Evolutionary conservation across 2,888 invertebrate species (phyloP).

Genomic region (Epirrhoe tristata): DNA sequence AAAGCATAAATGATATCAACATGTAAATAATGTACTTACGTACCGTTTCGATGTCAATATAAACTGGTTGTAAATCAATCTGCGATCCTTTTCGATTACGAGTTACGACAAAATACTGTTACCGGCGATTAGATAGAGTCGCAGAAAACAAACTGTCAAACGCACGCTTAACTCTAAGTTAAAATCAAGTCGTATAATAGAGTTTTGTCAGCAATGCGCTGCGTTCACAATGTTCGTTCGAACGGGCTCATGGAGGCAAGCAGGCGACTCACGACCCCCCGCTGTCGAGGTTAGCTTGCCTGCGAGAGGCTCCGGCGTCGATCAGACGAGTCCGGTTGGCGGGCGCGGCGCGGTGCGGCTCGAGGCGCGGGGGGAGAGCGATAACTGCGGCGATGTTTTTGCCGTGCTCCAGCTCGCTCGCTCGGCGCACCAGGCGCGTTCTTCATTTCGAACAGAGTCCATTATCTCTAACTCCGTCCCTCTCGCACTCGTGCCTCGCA

Average conservation of each 20-base stretch:
- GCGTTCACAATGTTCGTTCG: conserved; percentile 63
- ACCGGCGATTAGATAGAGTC: conserved; percentile 62
- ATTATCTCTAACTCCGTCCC: conserved; percentile 79
- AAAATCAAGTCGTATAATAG: conserved; percentile 68
- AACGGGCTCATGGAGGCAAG: conserved; percentile 61
- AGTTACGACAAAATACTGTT: conserved; percentile 61
- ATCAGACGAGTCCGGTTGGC: conserved; percentile 73
- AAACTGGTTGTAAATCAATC: conserved; percentile 68
- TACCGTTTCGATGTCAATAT: conserved; percentile 72
- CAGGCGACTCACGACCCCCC: conserved; percentile 79
- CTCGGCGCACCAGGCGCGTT: conserved; percentile 80
- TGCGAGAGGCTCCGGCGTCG: conserved; percentile 79
- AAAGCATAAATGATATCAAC: conserved; percentile 47
- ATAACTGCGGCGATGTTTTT: conserved; percentile 84
- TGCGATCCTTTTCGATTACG: conserved; percentile 63
- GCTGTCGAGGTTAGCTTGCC: conserved; percentile 80
- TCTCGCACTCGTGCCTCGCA: conserved; percentile 71
- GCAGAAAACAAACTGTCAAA: conserved; percentile 65
- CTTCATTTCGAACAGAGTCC: conserved; percentile 83
- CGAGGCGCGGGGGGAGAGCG: conserved; percentile 60
- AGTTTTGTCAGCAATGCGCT: conserved; percentile 58
- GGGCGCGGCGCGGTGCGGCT: conserved; percentile 56
- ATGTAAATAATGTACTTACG: conserved; percentile 50
- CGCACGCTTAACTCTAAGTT: conserved; percentile 69
- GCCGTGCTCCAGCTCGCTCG: conserved; percentile 80